Percentiles rank a stretch among this genome's conserved stretches.
These are phyloP conservation scores for Baryphthengus martii DNA, from an alignment of 2,113 vertebrate species.

Conservation along the genomic window DNA sequence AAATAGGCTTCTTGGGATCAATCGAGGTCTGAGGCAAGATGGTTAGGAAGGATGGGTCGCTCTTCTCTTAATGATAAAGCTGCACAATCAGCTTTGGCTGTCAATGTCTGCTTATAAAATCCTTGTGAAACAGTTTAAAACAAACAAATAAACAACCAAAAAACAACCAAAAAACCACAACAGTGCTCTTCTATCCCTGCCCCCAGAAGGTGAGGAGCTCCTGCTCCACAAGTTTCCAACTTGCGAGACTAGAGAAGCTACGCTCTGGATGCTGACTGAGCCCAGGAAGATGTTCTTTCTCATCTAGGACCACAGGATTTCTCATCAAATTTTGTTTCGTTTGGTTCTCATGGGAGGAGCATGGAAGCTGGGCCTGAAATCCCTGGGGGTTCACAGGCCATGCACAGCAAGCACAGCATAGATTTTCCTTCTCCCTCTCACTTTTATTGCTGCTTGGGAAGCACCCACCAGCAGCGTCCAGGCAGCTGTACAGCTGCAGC, in stretches of 20 bases:
- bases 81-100: neutral
- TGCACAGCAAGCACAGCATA: neutral
- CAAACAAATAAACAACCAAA: too few species aligned
- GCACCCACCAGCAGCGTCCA: neutral
- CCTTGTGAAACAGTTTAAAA: neutral
- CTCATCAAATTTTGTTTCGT: neutral
- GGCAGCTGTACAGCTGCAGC: neutral
- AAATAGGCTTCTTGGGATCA: neutral
- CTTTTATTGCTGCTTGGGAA: neutral
- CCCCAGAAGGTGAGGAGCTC: neutral
- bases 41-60: neutral
- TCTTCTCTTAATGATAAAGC: neutral
- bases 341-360: neutral
- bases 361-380: neutral
- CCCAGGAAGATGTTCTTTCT: neutral
- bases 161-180: too few species aligned
- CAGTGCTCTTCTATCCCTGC: neutral
- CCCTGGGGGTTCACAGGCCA: neutral
- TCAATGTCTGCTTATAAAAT: neutral
- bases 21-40: neutral
- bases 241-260: neutral
- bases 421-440: neutral
- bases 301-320: neutral
- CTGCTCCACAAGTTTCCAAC: neutral
- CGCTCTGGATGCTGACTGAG: neutral